Conservation (phyloP, 2,797 vertebrate genomes). For the Anguilla pacifica region DNA sequence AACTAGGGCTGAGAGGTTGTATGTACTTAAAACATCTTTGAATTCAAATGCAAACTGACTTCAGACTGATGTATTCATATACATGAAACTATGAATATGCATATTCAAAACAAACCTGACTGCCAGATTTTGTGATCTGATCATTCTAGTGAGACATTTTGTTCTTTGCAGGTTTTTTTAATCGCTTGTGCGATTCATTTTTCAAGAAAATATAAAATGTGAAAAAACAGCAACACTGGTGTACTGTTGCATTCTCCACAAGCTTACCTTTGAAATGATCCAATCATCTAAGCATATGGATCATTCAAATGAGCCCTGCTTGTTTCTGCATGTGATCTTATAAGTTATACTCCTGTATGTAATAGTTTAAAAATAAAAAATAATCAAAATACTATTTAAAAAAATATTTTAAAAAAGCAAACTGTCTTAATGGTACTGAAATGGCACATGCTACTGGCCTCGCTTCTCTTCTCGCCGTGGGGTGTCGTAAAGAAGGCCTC, state of each 20-base stretch:
- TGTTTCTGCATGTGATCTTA: slow-evolving; percentile 86
- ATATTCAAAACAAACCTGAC: slow-evolving; percentile 51
- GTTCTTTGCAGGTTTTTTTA: slow-evolving; percentile 54
- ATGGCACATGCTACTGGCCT: slow-evolving; percentile 69
- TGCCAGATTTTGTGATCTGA: slow-evolving; percentile 65
- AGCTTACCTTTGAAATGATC: slow-evolving; percentile 50
- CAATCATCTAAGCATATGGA: slow-evolving; percentile 52
- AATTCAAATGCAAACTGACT: slow-evolving; percentile 34
- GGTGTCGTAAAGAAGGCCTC: slow-evolving; percentile 73
- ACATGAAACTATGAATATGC: slow-evolving; percentile 13
- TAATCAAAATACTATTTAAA: slow-evolving; percentile 61
- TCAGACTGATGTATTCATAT: slow-evolving; percentile 17
- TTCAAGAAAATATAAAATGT: slow-evolving; percentile 44
- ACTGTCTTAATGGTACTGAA: slow-evolving; percentile 72
- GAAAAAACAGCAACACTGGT: slow-evolving; percentile 42
- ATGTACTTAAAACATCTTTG: slow-evolving; percentile 5
- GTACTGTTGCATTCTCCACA: slow-evolving; percentile 49
- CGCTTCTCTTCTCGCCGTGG: slow-evolving; percentile 53
- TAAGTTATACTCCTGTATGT: slow-evolving; percentile 75
- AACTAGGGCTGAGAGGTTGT: slow-evolving; percentile 15
- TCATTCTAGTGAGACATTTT: slow-evolving; percentile 60
- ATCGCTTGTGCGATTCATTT: slow-evolving; percentile 38
- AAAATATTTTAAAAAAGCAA: slow-evolving; percentile 65
- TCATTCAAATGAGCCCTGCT: slow-evolving; percentile 79
- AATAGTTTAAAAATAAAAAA: slow-evolving; percentile 72